A percentile compares a stretch with the other conserved stretches of the same genome.
phyloP scores from a whole-genome alignment of 2,797 vertebrate genomes.

The Acomys russatus region DNA sequence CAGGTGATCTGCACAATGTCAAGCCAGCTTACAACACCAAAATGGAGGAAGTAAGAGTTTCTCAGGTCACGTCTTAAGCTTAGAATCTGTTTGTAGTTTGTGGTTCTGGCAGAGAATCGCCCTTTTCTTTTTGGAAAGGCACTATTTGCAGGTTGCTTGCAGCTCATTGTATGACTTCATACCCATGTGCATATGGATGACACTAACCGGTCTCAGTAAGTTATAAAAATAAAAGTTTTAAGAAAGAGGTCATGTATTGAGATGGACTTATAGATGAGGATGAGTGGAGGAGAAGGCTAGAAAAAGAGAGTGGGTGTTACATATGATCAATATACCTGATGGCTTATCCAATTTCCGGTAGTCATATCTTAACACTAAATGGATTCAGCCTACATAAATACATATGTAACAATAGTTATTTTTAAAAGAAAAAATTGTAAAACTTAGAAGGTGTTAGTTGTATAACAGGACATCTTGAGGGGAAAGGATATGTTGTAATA shows the following conservation, averaged over 20 bases:
- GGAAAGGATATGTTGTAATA: too few relatives aligned
- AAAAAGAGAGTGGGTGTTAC: too few relatives aligned
- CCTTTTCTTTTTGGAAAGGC: neutral
- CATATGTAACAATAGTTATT: neutral
- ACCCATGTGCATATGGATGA: neutral
- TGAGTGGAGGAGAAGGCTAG: neutral
- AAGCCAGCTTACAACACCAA: neutral
- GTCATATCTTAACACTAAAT: neutral
- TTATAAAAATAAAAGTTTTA: neutral
- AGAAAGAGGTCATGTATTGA: neutral
- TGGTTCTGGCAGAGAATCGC: rapidly evolving
- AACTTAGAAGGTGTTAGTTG: neutral
- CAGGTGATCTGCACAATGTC: neutral
- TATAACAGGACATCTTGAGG: too few relatives aligned
- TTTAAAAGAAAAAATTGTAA: neutral
- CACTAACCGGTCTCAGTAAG: neutral
- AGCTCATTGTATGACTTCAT: neutral
- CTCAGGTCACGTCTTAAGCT: too few relatives aligned
- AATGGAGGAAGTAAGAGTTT: too few relatives aligned
- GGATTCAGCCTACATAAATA: too few relatives aligned
- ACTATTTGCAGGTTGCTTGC: too few relatives aligned
- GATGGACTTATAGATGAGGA: neutral
- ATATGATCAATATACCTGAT: neutral
- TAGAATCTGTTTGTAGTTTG: neutral
- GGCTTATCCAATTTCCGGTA: neutral